phyloP scores from a whole-genome alignment of 2,888 invertebrate genomes.

The Drosophila mulleri region DNA sequence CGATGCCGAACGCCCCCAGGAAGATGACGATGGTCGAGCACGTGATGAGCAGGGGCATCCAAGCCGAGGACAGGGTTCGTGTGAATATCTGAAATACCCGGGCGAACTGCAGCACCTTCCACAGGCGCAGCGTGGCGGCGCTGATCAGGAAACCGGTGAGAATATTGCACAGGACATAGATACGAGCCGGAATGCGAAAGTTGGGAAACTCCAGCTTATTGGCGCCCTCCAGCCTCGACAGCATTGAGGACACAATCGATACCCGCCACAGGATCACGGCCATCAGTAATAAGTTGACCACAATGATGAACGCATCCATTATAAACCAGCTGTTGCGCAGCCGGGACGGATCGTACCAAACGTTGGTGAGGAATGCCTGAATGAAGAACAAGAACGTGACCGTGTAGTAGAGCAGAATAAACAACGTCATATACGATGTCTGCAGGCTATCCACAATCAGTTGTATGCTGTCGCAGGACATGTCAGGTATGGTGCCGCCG shows the following conservation, averaged over 20 bases:
- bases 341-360: constrained; percentile 60
- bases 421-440: constrained; percentile 34
- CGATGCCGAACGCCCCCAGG: constrained; percentile 69
- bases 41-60: constrained; percentile 59
- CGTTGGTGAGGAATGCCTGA: constrained; percentile 53
- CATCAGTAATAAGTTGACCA: constrained; percentile 62
- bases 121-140: constrained; percentile 79
- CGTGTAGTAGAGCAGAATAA: constrained; percentile 64
- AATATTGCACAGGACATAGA: constrained; percentile 55
- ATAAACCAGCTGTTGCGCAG: constrained; percentile 71
- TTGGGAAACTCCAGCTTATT: constrained; percentile 76
- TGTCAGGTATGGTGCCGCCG: constrained; percentile 57
- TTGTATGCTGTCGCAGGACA: constrained; percentile 64
- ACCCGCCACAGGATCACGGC: constrained; percentile 54
- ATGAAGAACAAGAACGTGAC: constrained; percentile 66
- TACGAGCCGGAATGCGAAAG: constrained; percentile 70
- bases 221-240: constrained; percentile 59
- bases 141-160: constrained; percentile 76
- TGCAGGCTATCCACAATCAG: constrained; percentile 71
- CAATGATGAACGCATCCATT: constrained; percentile 72
- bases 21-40: constrained; percentile 66
- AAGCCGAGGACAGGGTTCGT: constrained; percentile 67
- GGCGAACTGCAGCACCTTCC: constrained; percentile 83
- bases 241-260: constrained; percentile 50
- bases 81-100: constrained; percentile 78